Conservation (phyloP, 2,113 vertebrate species). For the Spea bombifrons region DNA sequence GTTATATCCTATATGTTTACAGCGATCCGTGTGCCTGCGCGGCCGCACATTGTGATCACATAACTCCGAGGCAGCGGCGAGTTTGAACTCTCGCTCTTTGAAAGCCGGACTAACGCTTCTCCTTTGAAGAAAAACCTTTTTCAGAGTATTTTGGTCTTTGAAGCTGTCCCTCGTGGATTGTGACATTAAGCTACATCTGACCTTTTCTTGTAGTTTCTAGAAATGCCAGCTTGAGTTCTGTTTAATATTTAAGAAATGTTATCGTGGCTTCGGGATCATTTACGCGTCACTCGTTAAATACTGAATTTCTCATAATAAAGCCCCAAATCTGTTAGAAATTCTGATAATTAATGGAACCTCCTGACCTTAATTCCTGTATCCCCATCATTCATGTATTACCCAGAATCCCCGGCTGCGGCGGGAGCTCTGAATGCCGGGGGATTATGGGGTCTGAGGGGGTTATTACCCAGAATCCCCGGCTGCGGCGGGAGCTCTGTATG, state of each 20-base stretch:
- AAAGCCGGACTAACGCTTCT: not conserved
- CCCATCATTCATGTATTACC: too few species aligned
- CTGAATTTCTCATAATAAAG: not conserved
- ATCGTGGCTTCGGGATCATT: not conserved
- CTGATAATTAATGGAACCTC: not conserved
- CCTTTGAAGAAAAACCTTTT: conserved; percentile 12
- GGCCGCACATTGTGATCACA: too few species aligned
- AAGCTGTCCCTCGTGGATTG: not conserved
- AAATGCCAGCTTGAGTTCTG: not conserved
- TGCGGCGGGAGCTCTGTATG: too few species aligned
- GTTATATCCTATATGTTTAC: too few species aligned
- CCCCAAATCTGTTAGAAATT: not conserved
- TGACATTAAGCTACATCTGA: conserved; percentile 6
- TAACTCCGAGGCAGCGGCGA: too few species aligned
- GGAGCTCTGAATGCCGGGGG: too few species aligned
- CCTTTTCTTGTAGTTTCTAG: conserved; percentile 8
- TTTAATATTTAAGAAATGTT: conserved; percentile 8
- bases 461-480: too few species aligned
- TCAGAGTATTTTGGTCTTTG: not conserved
- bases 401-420: not conserved
- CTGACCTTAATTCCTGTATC: not conserved
- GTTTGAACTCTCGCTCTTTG: not conserved
- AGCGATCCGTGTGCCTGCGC: too few species aligned
- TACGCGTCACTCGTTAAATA: not conserved
- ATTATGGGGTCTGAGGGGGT: too few species aligned